Conservation (phyloP, 2,113 vertebrate genomes). For the Cacatua alba region DNA sequence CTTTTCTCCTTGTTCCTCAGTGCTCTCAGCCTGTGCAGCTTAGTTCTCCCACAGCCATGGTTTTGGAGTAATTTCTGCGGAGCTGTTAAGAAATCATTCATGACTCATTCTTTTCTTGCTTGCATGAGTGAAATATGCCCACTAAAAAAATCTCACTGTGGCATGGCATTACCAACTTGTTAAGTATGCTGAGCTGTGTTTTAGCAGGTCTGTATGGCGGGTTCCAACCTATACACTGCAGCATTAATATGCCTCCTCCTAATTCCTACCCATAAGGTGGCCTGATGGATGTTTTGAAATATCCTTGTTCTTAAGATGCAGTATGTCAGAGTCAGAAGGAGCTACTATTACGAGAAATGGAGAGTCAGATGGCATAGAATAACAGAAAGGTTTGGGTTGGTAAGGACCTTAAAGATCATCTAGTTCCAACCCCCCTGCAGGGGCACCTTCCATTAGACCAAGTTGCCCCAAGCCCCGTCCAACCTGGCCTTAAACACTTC, state of each 20-base stretch:
- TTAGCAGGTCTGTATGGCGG: not conserved
- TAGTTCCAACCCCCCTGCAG: not conserved
- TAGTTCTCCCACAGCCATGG: not conserved
- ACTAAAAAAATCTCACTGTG: not conserved
- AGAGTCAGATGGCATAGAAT: not conserved
- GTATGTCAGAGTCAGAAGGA: not conserved
- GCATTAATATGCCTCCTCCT: not conserved
- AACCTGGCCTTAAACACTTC: not conserved
- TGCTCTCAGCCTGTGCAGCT: not conserved
- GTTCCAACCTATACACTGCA: not conserved
- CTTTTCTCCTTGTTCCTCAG: not conserved
- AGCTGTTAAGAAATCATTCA: not conserved
- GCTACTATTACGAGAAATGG: not conserved
- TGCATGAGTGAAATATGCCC: not conserved
- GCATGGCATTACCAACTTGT: not conserved
- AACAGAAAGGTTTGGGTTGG: not conserved
- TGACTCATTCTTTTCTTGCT: constrained; percentile 22
- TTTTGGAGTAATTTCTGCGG: not conserved
- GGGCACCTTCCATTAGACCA: not conserved
- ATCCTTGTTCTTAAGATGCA: not conserved
- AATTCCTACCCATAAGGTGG: not conserved
- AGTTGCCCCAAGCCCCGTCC: not conserved
- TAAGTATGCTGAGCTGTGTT: not conserved
- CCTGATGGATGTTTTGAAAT: not conserved
- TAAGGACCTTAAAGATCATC: not conserved